Evolutionary conservation across 2,888 invertebrate genomes (phyloP).

Genomic region (Microctonus aethiopoides): DNA sequence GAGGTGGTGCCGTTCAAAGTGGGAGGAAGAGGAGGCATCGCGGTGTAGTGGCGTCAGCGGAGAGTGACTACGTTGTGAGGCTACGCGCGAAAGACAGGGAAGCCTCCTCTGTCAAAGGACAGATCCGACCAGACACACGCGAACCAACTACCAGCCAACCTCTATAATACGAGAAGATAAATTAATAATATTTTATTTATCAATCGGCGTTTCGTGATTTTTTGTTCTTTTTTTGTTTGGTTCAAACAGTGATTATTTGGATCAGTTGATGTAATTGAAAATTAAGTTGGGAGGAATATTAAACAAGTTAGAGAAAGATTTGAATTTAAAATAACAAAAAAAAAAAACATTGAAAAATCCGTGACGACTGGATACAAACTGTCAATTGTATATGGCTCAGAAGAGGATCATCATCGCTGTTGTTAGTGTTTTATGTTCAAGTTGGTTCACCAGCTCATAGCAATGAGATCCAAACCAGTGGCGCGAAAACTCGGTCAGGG

Average conservation of each 20-base stretch:
- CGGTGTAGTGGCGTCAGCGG: constrained; percentile 17
- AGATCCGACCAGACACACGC: constrained; percentile 41
- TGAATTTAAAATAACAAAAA: no score
- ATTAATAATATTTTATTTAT: not conserved
- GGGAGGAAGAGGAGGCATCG: constrained; percentile 36
- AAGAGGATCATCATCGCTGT: constrained; percentile 52
- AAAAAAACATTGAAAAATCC: not conserved
- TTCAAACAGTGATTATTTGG: no score
- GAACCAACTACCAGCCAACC: constrained; percentile 5
- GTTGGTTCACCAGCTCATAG: constrained; percentile 52
- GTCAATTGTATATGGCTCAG: constrained; percentile 59
- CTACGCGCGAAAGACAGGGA: constrained; percentile 54
- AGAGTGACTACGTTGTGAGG: constrained; percentile 24
- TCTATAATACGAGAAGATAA: not conserved
- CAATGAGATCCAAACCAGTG: constrained; percentile 80
- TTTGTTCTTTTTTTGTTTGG: not conserved
- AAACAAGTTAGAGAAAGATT: no score
- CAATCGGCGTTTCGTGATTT: not conserved
- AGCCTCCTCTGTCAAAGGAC: constrained; percentile 56
- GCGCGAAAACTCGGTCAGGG: constrained; percentile 79
- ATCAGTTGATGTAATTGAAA: not conserved
- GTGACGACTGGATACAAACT: constrained; percentile 29
- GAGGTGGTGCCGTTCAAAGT: constrained; percentile 43
- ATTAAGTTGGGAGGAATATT: no score
- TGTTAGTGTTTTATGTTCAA: constrained; percentile 61